Evolutionary conservation across 2,113 vertebrate genomes (phyloP).

Genomic region (Camelus dromedarius): DNA sequence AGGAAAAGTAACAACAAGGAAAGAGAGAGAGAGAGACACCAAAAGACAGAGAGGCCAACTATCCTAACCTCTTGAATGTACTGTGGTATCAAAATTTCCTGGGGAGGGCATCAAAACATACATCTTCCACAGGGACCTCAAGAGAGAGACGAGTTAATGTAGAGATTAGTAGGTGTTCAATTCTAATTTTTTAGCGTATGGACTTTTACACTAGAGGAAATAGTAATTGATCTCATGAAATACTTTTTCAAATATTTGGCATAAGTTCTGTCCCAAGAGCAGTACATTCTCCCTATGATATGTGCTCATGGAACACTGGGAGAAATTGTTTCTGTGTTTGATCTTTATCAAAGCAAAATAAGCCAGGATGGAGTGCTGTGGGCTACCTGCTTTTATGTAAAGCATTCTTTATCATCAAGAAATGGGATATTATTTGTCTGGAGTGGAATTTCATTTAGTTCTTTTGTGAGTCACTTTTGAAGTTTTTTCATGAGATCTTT

Average conservation of each 20-base stretch:
- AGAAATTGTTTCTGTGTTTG: conserved; percentile 14
- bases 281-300: neutral
- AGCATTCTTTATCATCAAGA: neutral
- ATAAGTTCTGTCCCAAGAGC: neutral
- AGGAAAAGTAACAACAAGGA: neutral
- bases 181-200: neutral
- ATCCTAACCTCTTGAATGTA: conserved; percentile 23
- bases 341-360: conserved; percentile 1
- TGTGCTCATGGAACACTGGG: neutral
- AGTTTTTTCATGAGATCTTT: conserved; percentile 19
- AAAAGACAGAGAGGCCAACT: neutral
- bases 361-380: neutral
- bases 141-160: neutral
- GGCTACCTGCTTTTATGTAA: conserved; percentile 50
- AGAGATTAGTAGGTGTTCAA: neutral
- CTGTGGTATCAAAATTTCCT: neutral
- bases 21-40: neutral
- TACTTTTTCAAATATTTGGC: conserved; percentile 27
- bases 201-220: conserved; percentile 34
- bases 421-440: conserved; percentile 29
- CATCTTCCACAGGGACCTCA: neutral
- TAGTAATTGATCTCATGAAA: conserved; percentile 8
- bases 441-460: conserved; percentile 46
- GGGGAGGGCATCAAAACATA: neutral
- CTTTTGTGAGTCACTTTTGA: conserved; percentile 37